Percentiles rank a stretch among this genome's conserved stretches.
These are phyloP conservation scores for Leuciscus waleckii DNA, from an alignment of 2,797 vertebrate genomes.

Conservation along the genomic window DNA sequence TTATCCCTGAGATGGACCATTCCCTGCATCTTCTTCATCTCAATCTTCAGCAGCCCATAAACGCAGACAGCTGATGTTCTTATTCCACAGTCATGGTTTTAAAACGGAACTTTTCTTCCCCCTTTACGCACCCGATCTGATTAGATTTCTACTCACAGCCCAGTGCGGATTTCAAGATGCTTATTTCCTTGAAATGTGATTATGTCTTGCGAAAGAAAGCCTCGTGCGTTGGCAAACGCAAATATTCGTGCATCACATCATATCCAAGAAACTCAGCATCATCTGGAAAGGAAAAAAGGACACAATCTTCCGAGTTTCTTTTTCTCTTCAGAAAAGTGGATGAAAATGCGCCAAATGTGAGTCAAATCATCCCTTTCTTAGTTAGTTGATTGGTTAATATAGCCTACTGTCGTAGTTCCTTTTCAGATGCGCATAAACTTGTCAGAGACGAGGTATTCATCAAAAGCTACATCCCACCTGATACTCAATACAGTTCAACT, in stretches of 20 bases:
- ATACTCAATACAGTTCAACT: slow-evolving; percentile 61
- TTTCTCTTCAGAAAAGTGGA: slow-evolving; percentile 37
- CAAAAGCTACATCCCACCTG: slow-evolving; percentile 65
- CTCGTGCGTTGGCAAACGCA: slow-evolving; percentile 33
- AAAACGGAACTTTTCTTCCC: slow-evolving; percentile 73
- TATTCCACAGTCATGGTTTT: slow-evolving; percentile 58
- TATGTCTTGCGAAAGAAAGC: slow-evolving; percentile 40
- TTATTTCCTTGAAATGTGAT: slow-evolving; percentile 63
- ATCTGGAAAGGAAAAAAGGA: slow-evolving; percentile 17
- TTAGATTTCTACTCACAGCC: slow-evolving; percentile 96
- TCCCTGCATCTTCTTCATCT: slow-evolving; percentile 42
- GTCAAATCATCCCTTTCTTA: slow-evolving; percentile 14
- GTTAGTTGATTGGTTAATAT: neutral
- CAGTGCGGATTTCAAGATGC: slow-evolving; percentile 88
- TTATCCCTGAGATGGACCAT: slow-evolving; percentile 30
- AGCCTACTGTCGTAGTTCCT: slow-evolving; percentile 50
- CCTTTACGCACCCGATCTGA: slow-evolving; percentile 80
- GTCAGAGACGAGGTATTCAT: slow-evolving; percentile 58
- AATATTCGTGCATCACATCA: slow-evolving; percentile 44
- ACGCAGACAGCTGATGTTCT: neutral
- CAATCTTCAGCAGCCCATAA: slow-evolving; percentile 36
- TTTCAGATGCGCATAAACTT: slow-evolving; percentile 27
- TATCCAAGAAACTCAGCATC: slow-evolving; percentile 9
- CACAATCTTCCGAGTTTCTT: slow-evolving; percentile 60
- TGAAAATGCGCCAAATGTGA: slow-evolving; percentile 40